These are phyloP conservation scores for Zaprionus vittiger DNA, from an alignment of 1,140 invertebrate species.

Conservation along the genomic window DNA sequence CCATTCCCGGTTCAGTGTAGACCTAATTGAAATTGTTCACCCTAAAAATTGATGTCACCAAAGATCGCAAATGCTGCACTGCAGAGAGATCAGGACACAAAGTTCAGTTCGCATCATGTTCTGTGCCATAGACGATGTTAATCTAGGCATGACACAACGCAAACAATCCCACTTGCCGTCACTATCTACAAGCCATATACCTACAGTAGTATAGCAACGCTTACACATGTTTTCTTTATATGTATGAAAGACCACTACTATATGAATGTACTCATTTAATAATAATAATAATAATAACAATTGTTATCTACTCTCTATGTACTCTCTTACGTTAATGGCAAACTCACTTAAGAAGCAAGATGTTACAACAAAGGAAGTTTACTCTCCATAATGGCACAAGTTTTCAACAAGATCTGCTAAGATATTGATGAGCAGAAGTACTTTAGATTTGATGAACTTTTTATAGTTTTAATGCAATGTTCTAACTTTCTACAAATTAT, in stretches of 20 bases:
- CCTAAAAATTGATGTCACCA: constrained; percentile 61
- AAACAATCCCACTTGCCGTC: constrained; percentile 32
- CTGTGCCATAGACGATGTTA: constrained; percentile 26
- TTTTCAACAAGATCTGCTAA: background rate
- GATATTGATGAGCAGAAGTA: too few relatives aligned
- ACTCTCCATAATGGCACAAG: background rate
- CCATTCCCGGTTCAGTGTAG: constrained; percentile 49
- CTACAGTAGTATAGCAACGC: background rate
- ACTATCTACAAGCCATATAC: constrained; percentile 31
- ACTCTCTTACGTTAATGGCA: too few relatives aligned
- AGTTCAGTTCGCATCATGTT: constrained; percentile 36
- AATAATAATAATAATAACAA: background rate
- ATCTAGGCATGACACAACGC: constrained; percentile 28
- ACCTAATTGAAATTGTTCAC: constrained; percentile 62
- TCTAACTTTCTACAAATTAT: too few relatives aligned
- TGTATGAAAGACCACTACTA: background rate
- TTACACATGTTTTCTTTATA: background rate
- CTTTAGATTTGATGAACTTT: too few relatives aligned
- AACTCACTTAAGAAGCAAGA: background rate
- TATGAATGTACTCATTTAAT: background rate
- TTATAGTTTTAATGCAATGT: too few relatives aligned
- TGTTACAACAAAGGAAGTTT: background rate
- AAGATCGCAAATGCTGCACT: constrained; percentile 45
- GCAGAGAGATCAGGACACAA: constrained; percentile 47
- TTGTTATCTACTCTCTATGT: too few relatives aligned